Conservation (phyloP, 2,797 vertebrate species). For the Taeniopygia guttata region DNA sequence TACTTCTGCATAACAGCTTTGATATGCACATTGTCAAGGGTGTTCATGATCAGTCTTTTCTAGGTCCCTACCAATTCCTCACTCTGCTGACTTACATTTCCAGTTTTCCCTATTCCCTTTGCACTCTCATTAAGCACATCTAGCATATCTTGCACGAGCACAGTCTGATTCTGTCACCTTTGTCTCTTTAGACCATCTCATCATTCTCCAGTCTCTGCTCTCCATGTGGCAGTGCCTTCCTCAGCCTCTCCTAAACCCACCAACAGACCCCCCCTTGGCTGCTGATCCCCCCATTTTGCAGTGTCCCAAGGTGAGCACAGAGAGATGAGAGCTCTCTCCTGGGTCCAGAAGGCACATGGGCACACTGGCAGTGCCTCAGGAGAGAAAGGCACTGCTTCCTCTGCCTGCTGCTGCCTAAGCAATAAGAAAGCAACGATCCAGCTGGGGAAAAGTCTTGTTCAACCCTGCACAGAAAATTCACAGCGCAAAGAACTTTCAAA, state of each 20-base stretch:
- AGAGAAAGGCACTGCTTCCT: background rate
- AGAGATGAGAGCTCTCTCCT: background rate
- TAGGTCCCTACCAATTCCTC: background rate
- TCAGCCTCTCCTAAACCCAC: background rate
- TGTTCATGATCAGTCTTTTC: background rate
- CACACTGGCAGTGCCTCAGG: no score
- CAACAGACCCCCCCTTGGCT: background rate
- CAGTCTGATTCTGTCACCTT: background rate
- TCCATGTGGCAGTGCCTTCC: background rate
- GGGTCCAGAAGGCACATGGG: background rate
- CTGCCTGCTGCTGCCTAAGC: background rate
- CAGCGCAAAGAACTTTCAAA: background rate
- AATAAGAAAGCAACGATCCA: background rate
- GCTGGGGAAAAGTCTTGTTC: background rate
- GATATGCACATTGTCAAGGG: background rate
- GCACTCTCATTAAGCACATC: background rate
- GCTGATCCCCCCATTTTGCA: background rate
- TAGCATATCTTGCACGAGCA: background rate
- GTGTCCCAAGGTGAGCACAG: background rate
- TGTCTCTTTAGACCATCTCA: background rate
- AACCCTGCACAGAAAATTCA: background rate
- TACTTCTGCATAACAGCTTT: background rate
- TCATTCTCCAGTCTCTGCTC: background rate
- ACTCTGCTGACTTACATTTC: background rate
- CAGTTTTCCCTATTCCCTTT: background rate